Percentiles rank a stretch among this genome's conserved stretches.
Conservation (phyloP, 2,888 invertebrate species). For the Sphinx pinastri region DNA sequence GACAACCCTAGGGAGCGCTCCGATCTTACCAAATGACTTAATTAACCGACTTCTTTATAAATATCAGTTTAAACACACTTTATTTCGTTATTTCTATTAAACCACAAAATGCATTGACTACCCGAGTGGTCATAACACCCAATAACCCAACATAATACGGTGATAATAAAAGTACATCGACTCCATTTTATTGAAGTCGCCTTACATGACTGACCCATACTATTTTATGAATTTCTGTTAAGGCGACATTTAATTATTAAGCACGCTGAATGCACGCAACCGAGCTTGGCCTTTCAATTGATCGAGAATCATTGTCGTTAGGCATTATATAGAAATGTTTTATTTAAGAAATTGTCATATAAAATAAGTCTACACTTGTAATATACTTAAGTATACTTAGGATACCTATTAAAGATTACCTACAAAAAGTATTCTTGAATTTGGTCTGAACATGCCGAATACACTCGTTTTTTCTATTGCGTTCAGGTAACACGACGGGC, state of each 20-base stretch:
- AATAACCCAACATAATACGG: background rate
- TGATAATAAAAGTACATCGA: background rate
- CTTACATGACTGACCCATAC: constrained; percentile 11
- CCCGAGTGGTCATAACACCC: no score
- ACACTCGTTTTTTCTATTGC: background rate
- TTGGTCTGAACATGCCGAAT: background rate
- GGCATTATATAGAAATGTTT: background rate
- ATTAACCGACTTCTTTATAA: background rate
- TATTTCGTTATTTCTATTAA: no score
- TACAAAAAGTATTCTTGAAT: no score
- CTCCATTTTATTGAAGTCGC: constrained; percentile 5
- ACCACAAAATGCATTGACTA: no score
- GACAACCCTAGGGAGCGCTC: background rate
- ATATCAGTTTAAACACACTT: background rate
- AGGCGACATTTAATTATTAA: constrained; percentile 15
- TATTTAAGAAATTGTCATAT: background rate
- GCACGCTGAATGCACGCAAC: constrained; percentile 24
- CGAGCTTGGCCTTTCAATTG: constrained; percentile 5
- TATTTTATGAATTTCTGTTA: constrained; percentile 18
- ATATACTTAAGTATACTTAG: background rate
- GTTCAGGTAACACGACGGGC: background rate
- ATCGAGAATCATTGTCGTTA: background rate
- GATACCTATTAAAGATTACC: background rate
- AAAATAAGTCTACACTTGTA: no score
- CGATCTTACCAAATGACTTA: background rate